These are phyloP conservation scores for Tiaroga cobitis DNA, from an alignment of 2,797 vertebrate species.

Conservation along the genomic window DNA sequence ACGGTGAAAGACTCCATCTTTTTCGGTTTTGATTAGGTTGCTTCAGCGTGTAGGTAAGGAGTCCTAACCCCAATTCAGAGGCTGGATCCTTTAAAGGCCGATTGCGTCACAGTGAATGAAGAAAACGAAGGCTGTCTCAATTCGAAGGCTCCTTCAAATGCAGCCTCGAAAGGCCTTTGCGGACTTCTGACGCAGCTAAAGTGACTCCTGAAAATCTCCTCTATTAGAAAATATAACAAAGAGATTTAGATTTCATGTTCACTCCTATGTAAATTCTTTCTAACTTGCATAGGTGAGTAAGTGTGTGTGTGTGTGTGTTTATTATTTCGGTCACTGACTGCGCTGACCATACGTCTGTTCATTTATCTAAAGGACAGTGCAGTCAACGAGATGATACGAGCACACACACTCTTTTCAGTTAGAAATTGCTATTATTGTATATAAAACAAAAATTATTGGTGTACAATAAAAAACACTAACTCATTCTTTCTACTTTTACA, in stretches of 20 bases:
- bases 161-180: too few species aligned
- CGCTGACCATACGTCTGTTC: background rate
- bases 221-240: background rate
- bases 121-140: background rate
- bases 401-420: background rate
- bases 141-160: background rate
- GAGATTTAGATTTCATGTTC: background rate
- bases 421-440: background rate
- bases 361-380: background rate
- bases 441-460: background rate
- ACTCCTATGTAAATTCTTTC: background rate
- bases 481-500: background rate
- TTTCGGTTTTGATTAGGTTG: background rate
- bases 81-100: background rate
- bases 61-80: background rate
- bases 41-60: background rate
- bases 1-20: background rate
- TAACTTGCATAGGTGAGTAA: background rate
- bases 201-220: background rate
- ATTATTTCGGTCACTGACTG: background rate
- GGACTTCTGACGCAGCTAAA: background rate
- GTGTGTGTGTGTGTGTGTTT: background rate
- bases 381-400: background rate
- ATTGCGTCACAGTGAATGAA: background rate
- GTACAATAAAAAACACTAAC: background rate